phyloP scores from a whole-genome alignment of 2,113 vertebrate genomes.

The Paracanthobrama guichenoti region DNA sequence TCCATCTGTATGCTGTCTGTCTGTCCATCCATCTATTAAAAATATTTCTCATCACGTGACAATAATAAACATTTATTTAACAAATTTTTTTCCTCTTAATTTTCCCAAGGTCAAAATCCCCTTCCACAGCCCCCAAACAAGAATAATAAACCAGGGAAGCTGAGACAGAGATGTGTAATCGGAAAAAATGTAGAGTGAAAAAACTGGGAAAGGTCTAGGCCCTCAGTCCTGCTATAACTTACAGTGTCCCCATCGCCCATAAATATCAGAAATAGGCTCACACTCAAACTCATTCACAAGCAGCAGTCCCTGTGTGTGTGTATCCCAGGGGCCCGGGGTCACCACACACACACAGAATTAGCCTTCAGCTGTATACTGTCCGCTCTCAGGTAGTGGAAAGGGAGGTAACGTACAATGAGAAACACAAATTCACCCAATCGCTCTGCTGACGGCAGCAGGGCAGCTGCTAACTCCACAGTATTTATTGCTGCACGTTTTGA shows the following conservation, averaged over 20 bases:
- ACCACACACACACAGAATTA: conserved; percentile 39
- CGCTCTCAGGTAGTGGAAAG: conserved; percentile 39
- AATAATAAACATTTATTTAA: conserved; percentile 46
- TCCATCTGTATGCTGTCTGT: too few relatives aligned
- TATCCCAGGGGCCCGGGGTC: conserved; percentile 39
- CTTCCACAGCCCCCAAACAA: background rate
- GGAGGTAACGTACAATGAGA: conserved; percentile 28
- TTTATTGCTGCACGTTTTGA: conserved; percentile 47
- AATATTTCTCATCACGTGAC: background rate
- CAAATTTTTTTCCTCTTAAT: conserved; percentile 28
- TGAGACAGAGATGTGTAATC: conserved; percentile 52
- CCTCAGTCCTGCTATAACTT: conserved; percentile 68
- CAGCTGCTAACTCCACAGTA: conserved; percentile 42
- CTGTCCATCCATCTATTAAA: background rate
- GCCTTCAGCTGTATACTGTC: conserved; percentile 43
- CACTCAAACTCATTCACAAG: conserved; percentile 63
- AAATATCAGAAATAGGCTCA: conserved; percentile 74
- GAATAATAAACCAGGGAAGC: conserved; percentile 23
- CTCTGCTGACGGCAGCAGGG: conserved; percentile 35
- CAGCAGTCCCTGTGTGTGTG: conserved; percentile 56
- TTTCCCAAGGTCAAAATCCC: conserved; percentile 58
- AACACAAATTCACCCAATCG: conserved; percentile 25
- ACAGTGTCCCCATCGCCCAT: conserved; percentile 62
- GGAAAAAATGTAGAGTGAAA: conserved; percentile 69
- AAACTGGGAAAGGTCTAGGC: conserved; percentile 67